Percentiles rank a stretch among this genome's conserved stretches.
These are phyloP conservation scores for Mohoua ochrocephala DNA, from an alignment of 2,113 vertebrate species.

Conservation along the genomic window DNA sequence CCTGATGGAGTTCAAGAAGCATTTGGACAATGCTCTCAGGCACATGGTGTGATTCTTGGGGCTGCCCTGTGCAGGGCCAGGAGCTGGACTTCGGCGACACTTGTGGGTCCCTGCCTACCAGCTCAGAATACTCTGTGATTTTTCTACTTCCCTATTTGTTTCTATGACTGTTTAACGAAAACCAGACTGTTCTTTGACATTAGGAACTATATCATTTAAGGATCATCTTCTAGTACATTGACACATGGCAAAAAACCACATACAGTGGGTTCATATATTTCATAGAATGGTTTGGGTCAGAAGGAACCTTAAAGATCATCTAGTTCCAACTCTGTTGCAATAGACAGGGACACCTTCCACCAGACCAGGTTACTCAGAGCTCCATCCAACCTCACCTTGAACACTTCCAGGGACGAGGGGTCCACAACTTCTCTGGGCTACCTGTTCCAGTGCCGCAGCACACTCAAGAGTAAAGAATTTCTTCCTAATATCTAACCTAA, in stretches of 20 bases:
- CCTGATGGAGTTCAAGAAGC: background rate
- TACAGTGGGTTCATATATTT: background rate
- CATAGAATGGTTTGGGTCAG: background rate
- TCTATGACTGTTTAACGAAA: background rate
- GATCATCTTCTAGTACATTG: background rate
- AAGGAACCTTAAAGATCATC: background rate
- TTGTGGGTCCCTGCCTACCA: background rate
- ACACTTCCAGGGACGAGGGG: background rate
- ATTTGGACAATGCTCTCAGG: background rate
- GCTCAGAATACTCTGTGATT: background rate
- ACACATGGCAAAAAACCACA: background rate
- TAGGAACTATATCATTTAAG: background rate
- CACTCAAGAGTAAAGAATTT: background rate
- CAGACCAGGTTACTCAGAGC: background rate
- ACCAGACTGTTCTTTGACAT: background rate
- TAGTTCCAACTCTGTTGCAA: background rate
- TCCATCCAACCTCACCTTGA: background rate
- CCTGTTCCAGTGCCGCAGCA: background rate
- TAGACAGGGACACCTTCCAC: background rate
- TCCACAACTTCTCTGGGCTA: background rate
- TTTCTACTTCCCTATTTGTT: background rate
- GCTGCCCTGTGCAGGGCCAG: background rate
- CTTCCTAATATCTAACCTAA: background rate
- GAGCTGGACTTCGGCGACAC: background rate
- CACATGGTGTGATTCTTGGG: background rate